These are phyloP conservation scores for Scolopax rusticola DNA, from an alignment of 2,797 vertebrate species.

Conservation along the genomic window DNA sequence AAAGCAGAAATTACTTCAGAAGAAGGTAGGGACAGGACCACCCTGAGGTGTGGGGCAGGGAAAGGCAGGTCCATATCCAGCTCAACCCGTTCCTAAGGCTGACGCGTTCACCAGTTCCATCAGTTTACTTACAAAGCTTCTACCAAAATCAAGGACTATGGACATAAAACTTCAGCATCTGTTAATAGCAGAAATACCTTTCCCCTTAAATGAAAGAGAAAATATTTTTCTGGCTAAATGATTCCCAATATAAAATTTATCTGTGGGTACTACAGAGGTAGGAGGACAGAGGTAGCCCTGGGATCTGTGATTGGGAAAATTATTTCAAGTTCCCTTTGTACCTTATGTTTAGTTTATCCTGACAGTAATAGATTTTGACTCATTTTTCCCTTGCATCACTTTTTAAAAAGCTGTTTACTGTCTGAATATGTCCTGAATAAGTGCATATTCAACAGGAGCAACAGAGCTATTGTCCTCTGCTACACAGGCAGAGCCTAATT, in stretches of 20 bases:
- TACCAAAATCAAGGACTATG: not conserved
- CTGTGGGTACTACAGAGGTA: not conserved
- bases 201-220: not conserved
- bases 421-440: not conserved
- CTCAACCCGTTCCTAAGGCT: not conserved
- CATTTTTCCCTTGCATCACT: not conserved
- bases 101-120: not conserved
- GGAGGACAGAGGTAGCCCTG: not conserved
- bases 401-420: not conserved
- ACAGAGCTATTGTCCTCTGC: not conserved
- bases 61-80: not conserved
- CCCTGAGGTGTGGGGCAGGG: not conserved
- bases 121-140: not conserved
- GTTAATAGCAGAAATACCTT: not conserved
- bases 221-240: not conserved
- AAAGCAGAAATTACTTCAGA: not conserved
- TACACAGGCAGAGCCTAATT: not conserved
- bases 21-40: not conserved
- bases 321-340: not conserved
- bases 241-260: not conserved
- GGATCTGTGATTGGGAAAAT: not conserved
- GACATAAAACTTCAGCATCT: not conserved
- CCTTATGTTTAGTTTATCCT: not conserved
- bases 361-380: not conserved
- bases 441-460: not conserved